Evolutionary conservation across 2,888 invertebrate genomes (phyloP).

Genomic region (Gari tellinella): DNA sequence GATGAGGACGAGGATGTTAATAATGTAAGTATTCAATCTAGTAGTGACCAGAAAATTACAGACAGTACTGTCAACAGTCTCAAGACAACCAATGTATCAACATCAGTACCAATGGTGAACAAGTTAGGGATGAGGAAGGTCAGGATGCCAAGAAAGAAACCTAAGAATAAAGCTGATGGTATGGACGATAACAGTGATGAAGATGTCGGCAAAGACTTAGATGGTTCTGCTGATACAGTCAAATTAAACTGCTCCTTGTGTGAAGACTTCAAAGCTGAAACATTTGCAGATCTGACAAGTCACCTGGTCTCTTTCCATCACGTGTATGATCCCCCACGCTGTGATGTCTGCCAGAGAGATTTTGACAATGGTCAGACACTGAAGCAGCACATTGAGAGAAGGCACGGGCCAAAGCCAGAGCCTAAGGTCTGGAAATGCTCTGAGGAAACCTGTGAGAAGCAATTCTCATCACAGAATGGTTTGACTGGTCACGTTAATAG

Average conservation of each 20-base stretch:
- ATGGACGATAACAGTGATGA: neutral
- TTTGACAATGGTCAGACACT: conserved; percentile 52
- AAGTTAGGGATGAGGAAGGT: conserved; percentile 41
- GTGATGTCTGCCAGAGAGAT: conserved; percentile 68
- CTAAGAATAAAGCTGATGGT: neutral
- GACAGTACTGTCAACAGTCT: conserved; percentile 31
- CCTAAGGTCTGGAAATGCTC: conserved; percentile 33
- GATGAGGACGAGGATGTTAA: conserved; percentile 22
- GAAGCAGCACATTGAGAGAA: conserved; percentile 57
- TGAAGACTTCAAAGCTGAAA: conserved; percentile 41
- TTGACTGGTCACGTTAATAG: conserved; percentile 33
- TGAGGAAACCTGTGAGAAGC: conserved; percentile 47
- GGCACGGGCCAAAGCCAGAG: conserved; percentile 61
- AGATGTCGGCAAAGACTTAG: conserved; percentile 9
- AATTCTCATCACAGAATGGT: conserved; percentile 34
- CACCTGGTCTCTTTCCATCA: conserved; percentile 54
- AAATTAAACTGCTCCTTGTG: conserved; percentile 49
- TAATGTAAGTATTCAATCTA: neutral
- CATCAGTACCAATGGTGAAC: conserved; percentile 33
- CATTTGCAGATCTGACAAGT: conserved; percentile 45
- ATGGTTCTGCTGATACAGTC: conserved; percentile 6
- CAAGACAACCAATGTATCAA: conserved; percentile 40
- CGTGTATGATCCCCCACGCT: conserved; percentile 55
- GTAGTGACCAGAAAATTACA: conserved; percentile 13
- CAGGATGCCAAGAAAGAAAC: conserved; percentile 21